Base-by-base conservation (phyloP, 2,888 invertebrate species). In the Iphiclides podalirius region DNA sequence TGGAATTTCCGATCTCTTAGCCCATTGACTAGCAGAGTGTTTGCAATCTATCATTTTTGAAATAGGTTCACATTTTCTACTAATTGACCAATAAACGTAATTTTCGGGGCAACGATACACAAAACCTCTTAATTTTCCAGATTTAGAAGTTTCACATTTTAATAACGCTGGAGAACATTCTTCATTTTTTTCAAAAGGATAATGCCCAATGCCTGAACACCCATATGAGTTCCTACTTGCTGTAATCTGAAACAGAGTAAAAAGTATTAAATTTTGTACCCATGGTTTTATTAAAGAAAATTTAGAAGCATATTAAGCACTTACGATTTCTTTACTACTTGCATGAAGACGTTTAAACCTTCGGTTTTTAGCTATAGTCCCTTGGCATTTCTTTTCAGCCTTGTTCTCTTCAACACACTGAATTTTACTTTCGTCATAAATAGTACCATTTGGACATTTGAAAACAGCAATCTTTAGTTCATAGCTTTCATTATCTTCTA, bases 61-160 rank as follows among this genome's bases (percentile, higher is more conserved):
- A 0, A 85, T 81, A 35, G 91, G 90, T 77, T 96, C 95, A 70
- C 95, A 96, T 66, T 93, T 90, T 74, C 93, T 91, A 61, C 94
- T 95, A 2, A 94, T 91, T 35, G 93, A 90, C 94, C 95, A 95
- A 70, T 93, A 96, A 2, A 93, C 90, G 62, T 92, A 95, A 35
- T 93, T 92, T 62, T 91, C 85, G 0, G 96, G 96, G 77, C 96
- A 96, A 64, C 93, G 93, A 72, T 93, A 93, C 9, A 96, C 83
- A 62, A 91, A 92, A 11, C 94, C 95, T 73, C 92, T 89, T 59
- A 94, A 71, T 44, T 79, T 88, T 37, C 84, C 89, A 1, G 81
- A 68, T 55, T 84, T 82, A 8, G 66, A 55, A 59, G 77, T 83
- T 61, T 86, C 84, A 72, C 96, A 96, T 76, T 94, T 95, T 40